These are phyloP conservation scores for Lathronympha strigana DNA, from an alignment of 2,888 invertebrate species.

Conservation along the genomic window DNA sequence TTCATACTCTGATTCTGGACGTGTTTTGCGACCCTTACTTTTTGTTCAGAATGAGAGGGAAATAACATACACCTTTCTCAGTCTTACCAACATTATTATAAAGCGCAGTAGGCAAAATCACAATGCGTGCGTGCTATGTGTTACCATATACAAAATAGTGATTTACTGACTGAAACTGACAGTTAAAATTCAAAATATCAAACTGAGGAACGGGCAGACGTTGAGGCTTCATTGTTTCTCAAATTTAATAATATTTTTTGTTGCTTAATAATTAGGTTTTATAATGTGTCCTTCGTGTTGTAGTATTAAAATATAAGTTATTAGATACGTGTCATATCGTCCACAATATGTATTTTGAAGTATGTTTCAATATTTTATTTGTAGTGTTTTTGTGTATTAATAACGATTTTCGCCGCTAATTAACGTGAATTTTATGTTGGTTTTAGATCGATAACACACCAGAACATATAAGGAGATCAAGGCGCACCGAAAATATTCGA, in stretches of 20 bases:
- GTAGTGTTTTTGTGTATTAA: conserved; percentile 14
- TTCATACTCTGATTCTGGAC: too few species aligned
- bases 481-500: conserved; percentile 63
- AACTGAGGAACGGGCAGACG: conserved; percentile 27
- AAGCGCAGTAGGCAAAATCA: too few species aligned
- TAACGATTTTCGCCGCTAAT: conserved; percentile 9
- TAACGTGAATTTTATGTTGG: conserved; percentile 23
- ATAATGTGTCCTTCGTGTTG: conserved; percentile 5
- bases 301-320: conserved; percentile 17
- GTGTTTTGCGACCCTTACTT: too few species aligned
- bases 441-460: conserved; percentile 80
- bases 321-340: not conserved
- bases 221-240: conserved; percentile 21
- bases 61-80: too few species aligned
- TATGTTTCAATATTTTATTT: conserved; percentile 46
- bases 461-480: conserved; percentile 66
- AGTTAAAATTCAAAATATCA: conserved; percentile 33
- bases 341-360: conserved; percentile 66
- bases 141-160: conserved; percentile 13
- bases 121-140: not conserved
- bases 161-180: not conserved
- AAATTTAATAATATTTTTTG: conserved; percentile 3
- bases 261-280: conserved; percentile 8
- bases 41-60: too few species aligned
- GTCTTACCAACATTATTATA: too few species aligned